Evolutionary conservation across 2,113 vertebrate genomes (phyloP), one percentile per base, ranked within the genome.

Genomic region (Carassius gibelio): DNA sequence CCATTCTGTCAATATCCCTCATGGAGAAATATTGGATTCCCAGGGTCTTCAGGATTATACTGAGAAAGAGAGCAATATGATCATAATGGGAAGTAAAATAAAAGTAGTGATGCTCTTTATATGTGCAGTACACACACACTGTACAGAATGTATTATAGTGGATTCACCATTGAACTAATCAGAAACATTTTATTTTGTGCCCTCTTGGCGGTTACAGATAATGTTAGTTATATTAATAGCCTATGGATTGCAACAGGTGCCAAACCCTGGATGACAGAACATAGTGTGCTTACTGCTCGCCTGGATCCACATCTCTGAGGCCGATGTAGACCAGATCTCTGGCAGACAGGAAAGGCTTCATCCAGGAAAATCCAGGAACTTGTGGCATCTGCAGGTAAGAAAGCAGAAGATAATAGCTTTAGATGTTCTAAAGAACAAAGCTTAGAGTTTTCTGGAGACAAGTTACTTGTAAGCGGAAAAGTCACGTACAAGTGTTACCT

Each of bases 11-110:
- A 4, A 99, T 95, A 45, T 99, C 97, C 84, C 97, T 95, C 97
- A 98, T 99, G 83, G 96, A 97, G 92, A 98, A 99, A 92, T 97
- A 98, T 85, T 96, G 96, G 90, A 99, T 97, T 48, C 96, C 96
- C 76, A 97, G 95, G 66, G 94, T 96, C 94, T 99, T 99, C 90
- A 99, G 91, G 92, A 98, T 96, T 85, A 96, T 95, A 90, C 98
- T 99, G 62, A 87, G 52, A 84, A 75, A 88, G 55, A 88, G 55
- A 84, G 76, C 61, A 85, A 89, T 72, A 0, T 62, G 23, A 59
- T 6, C 10, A 4, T 36, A 77, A 36, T 72, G 8, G 5, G 10
- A 26, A 75, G 11, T 15, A 74, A 74, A 42, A 23, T 26, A 14
- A 2, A 23, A 74, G n/a, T 14, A 75, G 9, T 45, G 9, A 74